These are phyloP conservation scores for Pipistrellus kuhlii DNA, from an alignment of 2,797 vertebrate species.

Conservation along the genomic window DNA sequence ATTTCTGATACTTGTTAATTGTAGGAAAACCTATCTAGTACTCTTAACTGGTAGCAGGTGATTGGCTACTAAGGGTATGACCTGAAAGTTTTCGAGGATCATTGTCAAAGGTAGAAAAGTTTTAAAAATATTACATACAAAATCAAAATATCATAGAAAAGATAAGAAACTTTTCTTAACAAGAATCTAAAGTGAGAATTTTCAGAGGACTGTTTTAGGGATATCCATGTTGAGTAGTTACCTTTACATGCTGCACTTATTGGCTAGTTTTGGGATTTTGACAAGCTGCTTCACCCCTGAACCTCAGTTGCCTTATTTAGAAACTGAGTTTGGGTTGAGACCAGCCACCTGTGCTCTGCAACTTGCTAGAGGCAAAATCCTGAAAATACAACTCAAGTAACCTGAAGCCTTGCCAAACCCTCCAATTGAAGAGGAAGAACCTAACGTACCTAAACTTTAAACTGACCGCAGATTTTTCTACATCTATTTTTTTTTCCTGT, in stretches of 20 bases:
- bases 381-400: not conserved
- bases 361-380: not conserved
- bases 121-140: slow-evolving; percentile 70
- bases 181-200: slow-evolving; percentile 20
- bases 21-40: not conserved
- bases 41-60: slow-evolving; percentile 55
- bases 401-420: not conserved
- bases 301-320: not conserved
- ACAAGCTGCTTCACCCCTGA: not conserved
- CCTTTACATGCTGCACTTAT: not conserved
- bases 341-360: not conserved
- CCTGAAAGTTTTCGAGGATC: slow-evolving; percentile 65
- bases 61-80: slow-evolving; percentile 63
- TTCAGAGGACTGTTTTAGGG: slow-evolving; percentile 13
- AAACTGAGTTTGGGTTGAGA: not conserved
- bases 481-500: not conserved
- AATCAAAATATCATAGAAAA: not conserved
- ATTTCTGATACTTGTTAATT: slow-evolving; percentile 47
- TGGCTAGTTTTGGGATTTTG: not conserved
- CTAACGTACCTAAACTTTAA: not conserved
- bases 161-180: not conserved
- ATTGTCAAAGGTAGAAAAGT: slow-evolving; percentile 72
- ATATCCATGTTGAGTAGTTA: not conserved
- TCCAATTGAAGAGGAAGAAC: not conserved
- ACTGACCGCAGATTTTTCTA: not conserved